Percentiles rank a stretch among this genome's conserved stretches.
Evolutionary conservation across 2,888 invertebrate species (phyloP).

Genomic region (Therioaphis trifolii): DNA sequence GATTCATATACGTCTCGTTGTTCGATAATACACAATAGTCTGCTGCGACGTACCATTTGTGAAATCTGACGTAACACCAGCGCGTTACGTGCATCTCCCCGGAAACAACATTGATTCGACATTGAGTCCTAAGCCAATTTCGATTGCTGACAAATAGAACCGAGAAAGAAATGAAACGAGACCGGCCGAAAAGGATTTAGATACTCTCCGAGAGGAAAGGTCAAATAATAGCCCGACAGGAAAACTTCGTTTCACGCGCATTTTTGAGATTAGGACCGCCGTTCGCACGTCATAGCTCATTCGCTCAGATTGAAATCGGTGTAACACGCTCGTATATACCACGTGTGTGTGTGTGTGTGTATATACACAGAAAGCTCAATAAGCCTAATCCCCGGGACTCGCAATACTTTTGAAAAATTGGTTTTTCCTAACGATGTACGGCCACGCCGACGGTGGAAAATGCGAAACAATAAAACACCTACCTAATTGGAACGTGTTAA

Average conservation of each 20-base stretch:
- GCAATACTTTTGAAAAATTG: neutral
- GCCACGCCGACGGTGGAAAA: neutral
- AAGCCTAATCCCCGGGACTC: conserved; percentile 1
- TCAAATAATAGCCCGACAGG: neutral
- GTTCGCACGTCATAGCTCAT: conserved; percentile 16
- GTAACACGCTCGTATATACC: neutral
- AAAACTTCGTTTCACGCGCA: conserved; percentile 38
- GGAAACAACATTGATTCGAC: neutral
- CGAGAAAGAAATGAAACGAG: conserved; percentile 20
- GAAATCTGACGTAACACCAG: neutral
- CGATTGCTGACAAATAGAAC: conserved; percentile 25
- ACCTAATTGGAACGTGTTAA: too few relatives aligned
- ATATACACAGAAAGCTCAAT: neutral
- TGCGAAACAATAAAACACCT: too few relatives aligned
- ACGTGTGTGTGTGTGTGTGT: too few relatives aligned
- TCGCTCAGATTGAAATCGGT: conserved; percentile 7
- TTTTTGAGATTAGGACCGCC: conserved; percentile 23
- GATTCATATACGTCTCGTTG: too few relatives aligned
- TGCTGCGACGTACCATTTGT: neutral
- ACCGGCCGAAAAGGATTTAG: conserved; percentile 37
- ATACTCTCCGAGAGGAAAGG: neutral
- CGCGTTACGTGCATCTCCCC: neutral
- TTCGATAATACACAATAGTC: too few relatives aligned
- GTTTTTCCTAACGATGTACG: neutral
- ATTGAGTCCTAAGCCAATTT: conserved; percentile 1